Conservation (phyloP, 2,797 vertebrate genomes). For the Muraenolepis orangiensis region DNA sequence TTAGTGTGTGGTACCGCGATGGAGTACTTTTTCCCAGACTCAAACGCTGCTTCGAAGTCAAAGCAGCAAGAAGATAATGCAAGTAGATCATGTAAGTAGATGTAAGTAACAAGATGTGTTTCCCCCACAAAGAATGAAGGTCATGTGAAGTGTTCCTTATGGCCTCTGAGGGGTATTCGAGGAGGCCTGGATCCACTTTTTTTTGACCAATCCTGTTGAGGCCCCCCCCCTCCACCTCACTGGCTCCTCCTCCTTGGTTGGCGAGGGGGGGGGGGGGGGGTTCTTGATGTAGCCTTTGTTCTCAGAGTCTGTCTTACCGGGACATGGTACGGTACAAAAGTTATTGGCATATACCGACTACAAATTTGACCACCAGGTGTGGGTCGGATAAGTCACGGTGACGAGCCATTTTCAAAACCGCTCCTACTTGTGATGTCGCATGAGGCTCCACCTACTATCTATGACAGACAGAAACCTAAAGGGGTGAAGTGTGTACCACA, state of each 20-base stretch:
- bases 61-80: no score
- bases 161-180: not conserved
- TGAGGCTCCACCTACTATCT: no score
- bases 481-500: not conserved
- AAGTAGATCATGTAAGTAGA: no score
- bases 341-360: not conserved
- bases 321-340: slow-evolving; percentile 8
- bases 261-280: slow-evolving; percentile 29
- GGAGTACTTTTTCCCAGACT: no score
- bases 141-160: no score
- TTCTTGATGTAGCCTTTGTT: slow-evolving; percentile 66
- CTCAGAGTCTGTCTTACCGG: slow-evolving; percentile 58
- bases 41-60: no score
- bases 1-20: no score
- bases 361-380: not conserved
- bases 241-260: slow-evolving; percentile 24
- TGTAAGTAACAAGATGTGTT: no score
- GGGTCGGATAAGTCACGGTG: not conserved
- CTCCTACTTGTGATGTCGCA: no score
- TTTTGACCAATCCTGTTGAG: not conserved
- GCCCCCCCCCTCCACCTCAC: not conserved
- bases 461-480: no score
- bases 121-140: no score
- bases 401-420: no score
- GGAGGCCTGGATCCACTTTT: not conserved